A percentile compares a stretch with the other conserved stretches of the same genome.
Conservation (phyloP, 1,140 invertebrate species). For the Sarcophaga bullata region DNA sequence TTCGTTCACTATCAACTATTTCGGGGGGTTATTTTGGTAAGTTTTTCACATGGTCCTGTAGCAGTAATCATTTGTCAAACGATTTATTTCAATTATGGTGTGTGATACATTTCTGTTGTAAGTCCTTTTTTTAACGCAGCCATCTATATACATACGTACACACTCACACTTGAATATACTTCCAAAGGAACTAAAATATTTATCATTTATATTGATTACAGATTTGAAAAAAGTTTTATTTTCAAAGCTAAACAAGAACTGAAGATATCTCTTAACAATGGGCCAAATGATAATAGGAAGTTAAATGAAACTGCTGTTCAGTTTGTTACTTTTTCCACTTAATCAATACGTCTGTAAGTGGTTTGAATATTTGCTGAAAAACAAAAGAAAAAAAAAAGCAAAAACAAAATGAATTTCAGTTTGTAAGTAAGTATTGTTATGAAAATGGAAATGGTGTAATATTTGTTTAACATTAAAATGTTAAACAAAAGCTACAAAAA, state of each 20-base stretch:
- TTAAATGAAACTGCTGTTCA: not conserved
- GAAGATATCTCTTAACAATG: constrained; percentile 1
- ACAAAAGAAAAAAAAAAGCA: no score
- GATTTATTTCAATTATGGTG: constrained; percentile 41
- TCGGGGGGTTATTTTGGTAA: not conserved
- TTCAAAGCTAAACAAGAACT: not conserved
- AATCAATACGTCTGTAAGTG: not conserved
- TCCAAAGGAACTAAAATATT: not conserved
- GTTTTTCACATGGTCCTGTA: not conserved
- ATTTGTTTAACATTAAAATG: no score
- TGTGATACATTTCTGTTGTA: constrained; percentile 5
- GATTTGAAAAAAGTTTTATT: constrained; percentile 20
- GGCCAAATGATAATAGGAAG: constrained; percentile 18
- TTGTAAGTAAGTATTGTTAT: no score
- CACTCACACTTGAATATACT: not conserved
- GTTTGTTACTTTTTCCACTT: not conserved
- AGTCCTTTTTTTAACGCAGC: not conserved
- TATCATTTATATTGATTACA: constrained; percentile 38
- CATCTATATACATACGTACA: not conserved
- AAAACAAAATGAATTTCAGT: not conserved
- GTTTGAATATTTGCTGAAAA: not conserved
- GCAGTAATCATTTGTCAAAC: constrained; percentile 41
- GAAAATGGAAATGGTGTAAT: no score
- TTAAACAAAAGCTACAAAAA: no score
- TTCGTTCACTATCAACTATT: not conserved